phyloP scores from a whole-genome alignment of 2,113 vertebrate species.

The Talpa occidentalis region DNA sequence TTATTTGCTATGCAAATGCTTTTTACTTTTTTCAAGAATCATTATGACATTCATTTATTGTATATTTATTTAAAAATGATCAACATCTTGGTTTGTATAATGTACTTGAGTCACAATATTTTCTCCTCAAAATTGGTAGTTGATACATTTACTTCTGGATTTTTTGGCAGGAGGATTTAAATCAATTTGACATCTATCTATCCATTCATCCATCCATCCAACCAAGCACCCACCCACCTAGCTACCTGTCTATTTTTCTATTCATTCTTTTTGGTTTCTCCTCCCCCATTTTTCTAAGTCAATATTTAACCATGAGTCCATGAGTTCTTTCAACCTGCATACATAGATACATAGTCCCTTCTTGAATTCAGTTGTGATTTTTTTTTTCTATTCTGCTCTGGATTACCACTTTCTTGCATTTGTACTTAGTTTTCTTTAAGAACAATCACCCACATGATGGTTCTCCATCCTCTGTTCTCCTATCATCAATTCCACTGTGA shows the following conservation, averaged over 20 bases:
- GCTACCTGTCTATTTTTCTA: background rate
- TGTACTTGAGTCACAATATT: background rate
- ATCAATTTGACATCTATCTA: background rate
- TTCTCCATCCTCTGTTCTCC: background rate
- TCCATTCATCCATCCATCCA: background rate
- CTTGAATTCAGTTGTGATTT: background rate
- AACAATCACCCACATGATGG: background rate
- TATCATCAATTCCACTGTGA: background rate
- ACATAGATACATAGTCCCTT: background rate
- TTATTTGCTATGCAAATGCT: background rate
- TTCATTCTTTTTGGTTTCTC: no score
- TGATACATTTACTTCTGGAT: background rate
- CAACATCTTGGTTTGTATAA: background rate
- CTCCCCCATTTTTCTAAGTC: background rate
- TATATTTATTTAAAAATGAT: background rate
- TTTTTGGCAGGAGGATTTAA: background rate
- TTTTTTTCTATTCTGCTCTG: background rate
- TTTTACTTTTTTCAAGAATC: background rate
- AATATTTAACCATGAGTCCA: background rate
- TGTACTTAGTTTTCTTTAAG: background rate
- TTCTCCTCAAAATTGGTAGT: background rate
- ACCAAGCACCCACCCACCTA: background rate
- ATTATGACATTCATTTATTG: background rate
- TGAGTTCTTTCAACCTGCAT: background rate
- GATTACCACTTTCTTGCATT: background rate